Evolutionary conservation across 2,797 vertebrate genomes (phyloP), one percentile per base, ranked within the genome.

Genomic region (Schizopygopsis pylzovi): DNA sequence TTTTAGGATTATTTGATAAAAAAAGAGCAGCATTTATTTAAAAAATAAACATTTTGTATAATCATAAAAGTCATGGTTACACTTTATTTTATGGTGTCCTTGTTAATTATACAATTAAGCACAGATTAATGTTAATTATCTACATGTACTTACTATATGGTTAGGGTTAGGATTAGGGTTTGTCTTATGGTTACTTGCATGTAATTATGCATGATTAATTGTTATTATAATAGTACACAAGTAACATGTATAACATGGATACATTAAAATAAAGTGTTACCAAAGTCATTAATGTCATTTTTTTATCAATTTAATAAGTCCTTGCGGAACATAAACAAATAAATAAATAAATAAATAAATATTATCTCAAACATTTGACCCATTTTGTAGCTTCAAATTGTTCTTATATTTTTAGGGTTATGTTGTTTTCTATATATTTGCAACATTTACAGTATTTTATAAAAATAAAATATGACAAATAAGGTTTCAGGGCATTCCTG

Each of bases 1-100:
- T 79, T 79, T 67, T 25, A 67, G 43, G 39, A 45, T 63, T 79
- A 4, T 78, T 78, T 43, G 22, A 61, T 25, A 9, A 78, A 15
- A 39, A n/a, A 39, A 59, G 20, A 73, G 22, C 12, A 56, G 47
- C 9, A 3, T 76, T 75, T 52, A 20, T 75, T 52, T 37, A 0
- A 52, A 33, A 52, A 33, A 18, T 0, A 76, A 18, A 33, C 10
- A 10, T 56, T 54, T 54, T 13, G 10, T 22, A 65, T 37, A 37
- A 65, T 65, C 49, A 52, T 52, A 15, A 49, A 49, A 49, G 47
- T 61, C n/a, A 25, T 61, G 11, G n/a, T 12, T n/a, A 4, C 12
- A 47, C 45, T 13, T 47, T 13, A 59, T n/a, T 61, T 61, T 61
- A 61, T 25, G 56, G 56, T 61, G 1, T 25, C n/a, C 56, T 61